Percentiles rank a stretch among this genome's conserved stretches.
phyloP scores from a whole-genome alignment of 2,113 vertebrate species.

The Myocastor coypus region DNA sequence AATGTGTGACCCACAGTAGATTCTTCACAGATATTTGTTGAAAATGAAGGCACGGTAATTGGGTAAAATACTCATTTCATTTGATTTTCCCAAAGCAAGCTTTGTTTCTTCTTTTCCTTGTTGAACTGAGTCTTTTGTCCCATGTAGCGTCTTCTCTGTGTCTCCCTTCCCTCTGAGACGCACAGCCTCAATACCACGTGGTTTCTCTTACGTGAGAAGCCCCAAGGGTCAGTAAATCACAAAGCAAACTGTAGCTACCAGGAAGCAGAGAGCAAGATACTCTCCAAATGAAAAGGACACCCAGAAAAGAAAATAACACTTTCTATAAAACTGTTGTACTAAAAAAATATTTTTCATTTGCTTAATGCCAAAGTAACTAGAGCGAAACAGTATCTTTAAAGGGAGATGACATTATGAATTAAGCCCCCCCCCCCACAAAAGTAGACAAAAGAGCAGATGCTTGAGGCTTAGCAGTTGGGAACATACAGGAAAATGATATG shows the following conservation, averaged over 20 bases:
- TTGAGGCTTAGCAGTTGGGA: not conserved
- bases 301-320: constrained; percentile 28
- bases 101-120: not conserved
- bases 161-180: not conserved
- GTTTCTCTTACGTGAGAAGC: not conserved
- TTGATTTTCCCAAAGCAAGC: not conserved
- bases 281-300: not conserved
- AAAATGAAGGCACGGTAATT: not conserved
- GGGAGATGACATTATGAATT: not conserved
- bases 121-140: not conserved
- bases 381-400: constrained; percentile 19
- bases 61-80: not conserved
- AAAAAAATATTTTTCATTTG: not conserved
- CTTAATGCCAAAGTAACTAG: not conserved
- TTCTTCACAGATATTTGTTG: not conserved
- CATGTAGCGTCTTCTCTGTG: not conserved
- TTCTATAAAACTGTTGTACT: not conserved
- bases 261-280: not conserved
- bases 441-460: not conserved
- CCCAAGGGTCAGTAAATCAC: not conserved
- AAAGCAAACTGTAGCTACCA: not conserved
- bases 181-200: not conserved
- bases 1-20: not conserved
- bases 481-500: not conserved
- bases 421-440: not conserved